A percentile compares a stretch with the other conserved stretches of the same genome.
Conservation (phyloP, 1,140 invertebrate species). For the Neuroterus valhalla region DNA sequence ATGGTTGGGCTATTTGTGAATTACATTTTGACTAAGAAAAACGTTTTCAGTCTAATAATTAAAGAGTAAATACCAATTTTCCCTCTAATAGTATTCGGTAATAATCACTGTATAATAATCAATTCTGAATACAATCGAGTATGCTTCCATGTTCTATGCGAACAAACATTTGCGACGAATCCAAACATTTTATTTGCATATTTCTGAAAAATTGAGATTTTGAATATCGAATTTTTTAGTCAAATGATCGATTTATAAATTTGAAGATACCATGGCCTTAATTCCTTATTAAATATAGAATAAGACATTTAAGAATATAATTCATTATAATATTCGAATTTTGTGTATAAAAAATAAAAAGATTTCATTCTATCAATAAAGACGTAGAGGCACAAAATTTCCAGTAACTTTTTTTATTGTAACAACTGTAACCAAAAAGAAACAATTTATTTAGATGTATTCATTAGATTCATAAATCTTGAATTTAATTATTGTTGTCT, state of each 20-base stretch:
- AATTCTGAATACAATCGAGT: too few species aligned
- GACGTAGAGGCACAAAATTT: conserved; percentile 4
- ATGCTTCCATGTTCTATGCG: too few species aligned
- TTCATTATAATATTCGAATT: conserved; percentile 10
- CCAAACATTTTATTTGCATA: too few species aligned
- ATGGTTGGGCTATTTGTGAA: conserved; percentile 21
- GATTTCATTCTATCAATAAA: conserved; percentile 7
- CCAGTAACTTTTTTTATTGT: background rate
- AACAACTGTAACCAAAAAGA: too few species aligned
- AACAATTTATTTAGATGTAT: too few species aligned
- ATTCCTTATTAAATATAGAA: background rate
- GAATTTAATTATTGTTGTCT: too few species aligned
- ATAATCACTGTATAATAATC: too few species aligned
- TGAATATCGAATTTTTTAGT: background rate
- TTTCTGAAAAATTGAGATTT: too few species aligned
- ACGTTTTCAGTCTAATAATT: background rate
- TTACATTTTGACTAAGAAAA: background rate
- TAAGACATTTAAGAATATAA: conserved; percentile 22
- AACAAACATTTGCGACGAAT: too few species aligned
- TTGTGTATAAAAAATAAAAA: conserved; percentile 6
- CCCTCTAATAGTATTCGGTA: too few species aligned
- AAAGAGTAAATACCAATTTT: too few species aligned
- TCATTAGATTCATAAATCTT: too few species aligned
- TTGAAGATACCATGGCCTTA: background rate
- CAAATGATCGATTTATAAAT: background rate